Percentiles rank a stretch among this genome's conserved stretches.
Conservation (phyloP, 2,113 vertebrate genomes). For the Corydoras maculifer region DNA sequence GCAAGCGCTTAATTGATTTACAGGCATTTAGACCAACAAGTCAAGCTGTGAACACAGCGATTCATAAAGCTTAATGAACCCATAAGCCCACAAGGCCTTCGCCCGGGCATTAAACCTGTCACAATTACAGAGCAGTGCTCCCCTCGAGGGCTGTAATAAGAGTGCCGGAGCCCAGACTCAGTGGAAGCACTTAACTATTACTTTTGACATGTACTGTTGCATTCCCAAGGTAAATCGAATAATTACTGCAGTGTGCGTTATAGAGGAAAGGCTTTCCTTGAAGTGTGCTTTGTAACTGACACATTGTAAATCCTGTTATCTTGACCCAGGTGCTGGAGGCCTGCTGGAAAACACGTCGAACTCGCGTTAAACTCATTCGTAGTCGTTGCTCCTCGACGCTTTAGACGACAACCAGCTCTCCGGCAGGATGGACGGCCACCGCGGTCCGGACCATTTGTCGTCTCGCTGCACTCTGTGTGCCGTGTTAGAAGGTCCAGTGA, state of each 20-base stretch:
- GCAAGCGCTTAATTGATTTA: constrained; percentile 47
- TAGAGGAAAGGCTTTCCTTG: constrained; percentile 12
- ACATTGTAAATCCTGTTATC: constrained; percentile 51
- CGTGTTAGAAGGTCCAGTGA: constrained; percentile 70
- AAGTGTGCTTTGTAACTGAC: constrained; percentile 34
- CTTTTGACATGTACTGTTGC: constrained; percentile 46
- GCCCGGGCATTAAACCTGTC: constrained; percentile 42
- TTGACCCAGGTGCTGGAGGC: constrained; percentile 16
- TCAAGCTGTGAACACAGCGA: constrained; percentile 51
- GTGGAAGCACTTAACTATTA: constrained; percentile 50
- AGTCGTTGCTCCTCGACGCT: neutral
- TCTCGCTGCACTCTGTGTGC: constrained; percentile 22
- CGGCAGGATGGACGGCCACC: neutral
- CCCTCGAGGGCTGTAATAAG: constrained; percentile 46
- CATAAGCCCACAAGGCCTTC: constrained; percentile 33
- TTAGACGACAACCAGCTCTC: neutral
- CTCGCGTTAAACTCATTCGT: neutral
- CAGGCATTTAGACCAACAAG: constrained; percentile 50
- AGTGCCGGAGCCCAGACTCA: constrained; percentile 45
- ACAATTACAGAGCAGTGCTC: constrained; percentile 47
- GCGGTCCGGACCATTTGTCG: neutral
- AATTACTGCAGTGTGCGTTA: constrained; percentile 36
- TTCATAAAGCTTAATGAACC: constrained; percentile 52
- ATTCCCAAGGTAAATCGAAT: constrained; percentile 44
- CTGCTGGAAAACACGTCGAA: neutral